Evolutionary conservation across 2,113 vertebrate genomes (phyloP).

Genomic region (Paratilapia polleni): DNA sequence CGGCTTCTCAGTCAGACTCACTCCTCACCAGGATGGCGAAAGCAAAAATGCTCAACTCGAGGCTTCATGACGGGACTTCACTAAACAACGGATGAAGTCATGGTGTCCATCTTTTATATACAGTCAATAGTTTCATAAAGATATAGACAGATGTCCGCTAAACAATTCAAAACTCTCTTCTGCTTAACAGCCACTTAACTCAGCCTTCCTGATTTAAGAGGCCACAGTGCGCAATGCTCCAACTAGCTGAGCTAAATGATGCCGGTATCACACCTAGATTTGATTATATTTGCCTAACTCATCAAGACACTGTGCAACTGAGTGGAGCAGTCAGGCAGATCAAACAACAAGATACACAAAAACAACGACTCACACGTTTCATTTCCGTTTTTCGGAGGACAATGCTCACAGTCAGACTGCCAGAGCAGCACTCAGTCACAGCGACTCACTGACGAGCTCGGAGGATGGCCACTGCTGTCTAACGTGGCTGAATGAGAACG

Average conservation of each 20-base stretch:
- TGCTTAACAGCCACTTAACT: no score
- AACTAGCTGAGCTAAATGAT: not conserved
- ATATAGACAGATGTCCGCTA: not conserved
- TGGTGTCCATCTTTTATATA: not conserved
- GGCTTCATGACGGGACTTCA: not conserved
- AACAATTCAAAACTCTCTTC: no score
- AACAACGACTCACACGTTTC: conserved; percentile 30
- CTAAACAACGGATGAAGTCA: not conserved
- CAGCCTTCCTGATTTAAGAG: not conserved
- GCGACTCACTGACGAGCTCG: conserved; percentile 18
- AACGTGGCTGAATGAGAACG: not conserved
- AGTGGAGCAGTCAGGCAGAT: not conserved
- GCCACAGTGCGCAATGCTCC: not conserved
- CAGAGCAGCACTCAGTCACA: conserved; percentile 3
- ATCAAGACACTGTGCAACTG: not conserved
- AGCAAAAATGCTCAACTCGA: not conserved
- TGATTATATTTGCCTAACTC: not conserved
- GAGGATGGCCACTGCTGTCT: not conserved
- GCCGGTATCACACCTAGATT: not conserved
- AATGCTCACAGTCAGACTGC: conserved; percentile 46
- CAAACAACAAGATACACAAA: conserved; percentile 2
- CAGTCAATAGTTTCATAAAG: not conserved
- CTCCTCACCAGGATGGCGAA: not conserved
- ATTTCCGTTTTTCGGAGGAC: conserved; percentile 19
- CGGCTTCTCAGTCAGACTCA: not conserved